Percentiles rank a stretch among this genome's conserved stretches.
Evolutionary conservation across 2,888 invertebrate species (phyloP).

Genomic region (Rhabditophanes sp.): DNA sequence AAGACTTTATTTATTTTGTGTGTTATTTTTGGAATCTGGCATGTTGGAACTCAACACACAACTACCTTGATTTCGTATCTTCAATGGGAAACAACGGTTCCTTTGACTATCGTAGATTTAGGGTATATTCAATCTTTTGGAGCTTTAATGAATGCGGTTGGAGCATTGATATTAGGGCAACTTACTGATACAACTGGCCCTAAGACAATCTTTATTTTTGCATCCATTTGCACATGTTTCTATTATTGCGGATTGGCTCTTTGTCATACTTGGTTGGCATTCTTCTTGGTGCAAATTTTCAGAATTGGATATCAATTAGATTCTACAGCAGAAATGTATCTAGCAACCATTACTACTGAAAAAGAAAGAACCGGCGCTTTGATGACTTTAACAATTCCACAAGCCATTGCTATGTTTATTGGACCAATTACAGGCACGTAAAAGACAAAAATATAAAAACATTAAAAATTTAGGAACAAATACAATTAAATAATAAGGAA

Average conservation of each 20-base stretch:
- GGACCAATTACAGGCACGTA: constrained; percentile 5
- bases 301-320: constrained; percentile 42
- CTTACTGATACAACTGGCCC: constrained; percentile 38
- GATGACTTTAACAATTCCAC: constrained; percentile 37
- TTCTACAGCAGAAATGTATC: constrained; percentile 42
- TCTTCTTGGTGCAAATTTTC: constrained; percentile 38
- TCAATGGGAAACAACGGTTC: constrained; percentile 42
- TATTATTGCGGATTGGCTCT: constrained; percentile 39
- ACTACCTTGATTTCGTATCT: constrained; percentile 41
- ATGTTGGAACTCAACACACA: constrained; percentile 43
- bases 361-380: constrained; percentile 37
- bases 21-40: constrained; percentile 42
- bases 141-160: constrained; percentile 37
- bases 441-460: constrained; percentile 4
- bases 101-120: constrained; percentile 40
- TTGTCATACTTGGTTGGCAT: constrained; percentile 27
- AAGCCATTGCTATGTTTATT: constrained; percentile 17
- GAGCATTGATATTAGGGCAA: constrained; percentile 37
- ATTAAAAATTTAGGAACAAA: no score
- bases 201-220: constrained; percentile 36
- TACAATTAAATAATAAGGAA: no score
- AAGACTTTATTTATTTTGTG: constrained; percentile 31
- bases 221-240: constrained; percentile 30
- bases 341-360: constrained; percentile 42
- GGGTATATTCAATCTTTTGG: constrained; percentile 43